Base-by-base conservation (phyloP, 35 echinoderm and acorn worm species). In the Stichopus chloronotus region DNA sequence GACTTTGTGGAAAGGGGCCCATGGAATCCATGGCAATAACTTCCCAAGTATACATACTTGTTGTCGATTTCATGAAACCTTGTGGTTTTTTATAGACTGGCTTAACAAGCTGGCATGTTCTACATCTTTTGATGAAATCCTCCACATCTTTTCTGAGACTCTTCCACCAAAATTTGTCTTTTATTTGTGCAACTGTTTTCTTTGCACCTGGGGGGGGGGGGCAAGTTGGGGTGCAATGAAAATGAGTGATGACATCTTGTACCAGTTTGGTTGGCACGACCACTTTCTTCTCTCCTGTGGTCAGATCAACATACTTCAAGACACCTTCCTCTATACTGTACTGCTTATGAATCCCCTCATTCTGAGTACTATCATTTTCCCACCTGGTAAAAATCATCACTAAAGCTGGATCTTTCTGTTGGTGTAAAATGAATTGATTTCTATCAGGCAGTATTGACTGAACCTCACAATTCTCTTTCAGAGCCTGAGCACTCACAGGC, bases 101-200 rank as follows among this genome's bases (percentile, higher is more conserved):
- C 54, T 93, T 93, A 17, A 58, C 82, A 21, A 87, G 22, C 22
- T 86, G 58, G 25, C 92, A 93, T 7, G 54, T 30, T 57, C 76
- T 72, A 58, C 92, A 93, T 22, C 14, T 74, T 88, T n/a, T n/a
- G n/a, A n/a, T 72, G 78, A 93, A 93, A 56, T 25, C 78, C 13
- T 53, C 81, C 16, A 93, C 72, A 89, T 79, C 60, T 12, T 72
- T 85, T 21, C 63, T 72, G 10, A 94, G 53, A 58, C 85, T 84
- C 23, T 88, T 94, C 92, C 92, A 94, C 83, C 93, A 94, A 81
- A 81, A 81, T 13, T 81, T 81, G 55, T 79, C 57, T 20, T 81
- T 77, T 25, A 94, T 55, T 21, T 57, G n/a, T 16, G 56, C 19
- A 52, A 94, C 17, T 22, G 93, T 94, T 78, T 94, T 94, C 13